Base-by-base conservation (phyloP, 2,113 vertebrate genomes). In the Pygoscelis antarcticus region DNA sequence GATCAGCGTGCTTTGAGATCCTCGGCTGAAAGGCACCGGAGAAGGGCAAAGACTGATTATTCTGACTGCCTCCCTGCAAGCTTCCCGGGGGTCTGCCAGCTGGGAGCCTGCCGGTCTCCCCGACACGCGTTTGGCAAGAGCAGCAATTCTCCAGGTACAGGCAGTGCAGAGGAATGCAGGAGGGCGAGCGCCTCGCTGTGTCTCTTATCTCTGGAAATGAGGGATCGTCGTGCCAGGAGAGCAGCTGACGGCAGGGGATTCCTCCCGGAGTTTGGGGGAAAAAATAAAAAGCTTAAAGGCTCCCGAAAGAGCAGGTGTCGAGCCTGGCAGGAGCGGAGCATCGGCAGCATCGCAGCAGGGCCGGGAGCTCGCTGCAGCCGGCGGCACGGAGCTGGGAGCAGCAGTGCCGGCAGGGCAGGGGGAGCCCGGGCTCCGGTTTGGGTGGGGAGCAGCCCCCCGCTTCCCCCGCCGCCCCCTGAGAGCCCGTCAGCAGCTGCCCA, bases 11-110 rank as follows among this genome's bases (percentile, higher is more conserved):
- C 94, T 78, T 58, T 62, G 91, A 90, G 91, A 92, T 89, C 93
- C 68, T 75, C 4, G 0, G 80, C 87, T 95, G 76, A 87, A 91
- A 97, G 94, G 83, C 93, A 86, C 86, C 3, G 1, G 89, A 70
- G 93, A 89, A 96, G 91, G 96, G 83, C 94, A 89, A 58, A 74
- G 76, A 46, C 19, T 49, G 68, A 68, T 87, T 46, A 44, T 89
- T 83, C 91, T 7, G 0, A 8, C 52, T 64, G 85, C 74, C n/a
- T 84, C 58, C 51, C 85, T 72, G 78, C 29, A 2, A 46, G 77
- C 17, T 89, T 68, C 83, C 79, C 2, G 0, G 13, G 78, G 85
- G 4, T 20, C 70, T 93, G 74, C 52, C 77, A 90, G 84, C 90
- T 64, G 76, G 89, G 80, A 91, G 12, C 58, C 57, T 26, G 21